A percentile compares a stretch with the other conserved stretches of the same genome.
Conservation (phyloP, 2,888 invertebrate species). For the Drosophila colorata region DNA sequence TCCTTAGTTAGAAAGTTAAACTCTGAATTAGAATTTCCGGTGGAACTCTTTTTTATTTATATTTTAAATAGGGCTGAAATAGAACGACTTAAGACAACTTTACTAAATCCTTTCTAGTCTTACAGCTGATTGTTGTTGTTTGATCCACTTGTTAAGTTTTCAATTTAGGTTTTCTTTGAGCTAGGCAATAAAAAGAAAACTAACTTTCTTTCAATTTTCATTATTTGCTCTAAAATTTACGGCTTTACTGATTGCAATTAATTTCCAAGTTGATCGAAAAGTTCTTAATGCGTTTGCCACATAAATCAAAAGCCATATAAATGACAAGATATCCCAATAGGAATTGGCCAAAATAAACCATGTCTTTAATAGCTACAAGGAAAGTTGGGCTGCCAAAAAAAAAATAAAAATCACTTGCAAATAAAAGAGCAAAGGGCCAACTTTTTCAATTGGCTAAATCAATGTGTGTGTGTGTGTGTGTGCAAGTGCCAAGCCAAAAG, state of each 20-base stretch:
- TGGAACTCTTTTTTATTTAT: too few species aligned
- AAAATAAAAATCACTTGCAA: conserved; percentile 11
- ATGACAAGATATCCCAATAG: conserved; percentile 10
- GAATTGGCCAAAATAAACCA: conserved; percentile 34
- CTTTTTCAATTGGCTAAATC: conserved; percentile 66
- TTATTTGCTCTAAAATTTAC: conserved; percentile 2
- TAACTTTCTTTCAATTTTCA: background rate
- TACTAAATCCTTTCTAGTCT: too few species aligned
- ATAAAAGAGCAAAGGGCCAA: conserved; percentile 44
- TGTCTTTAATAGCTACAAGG: conserved; percentile 50
- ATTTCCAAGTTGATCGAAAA: conserved; percentile 28
- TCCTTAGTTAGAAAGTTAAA: too few species aligned
- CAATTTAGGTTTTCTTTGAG: background rate
- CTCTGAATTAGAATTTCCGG: too few species aligned
- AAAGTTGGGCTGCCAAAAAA: conserved; percentile 38
- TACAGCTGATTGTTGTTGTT: too few species aligned
- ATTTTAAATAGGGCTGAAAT: too few species aligned
- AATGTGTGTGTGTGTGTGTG: conserved; percentile 6
- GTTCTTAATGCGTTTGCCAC: conserved; percentile 23
- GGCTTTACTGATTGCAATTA: conserved; percentile 14
- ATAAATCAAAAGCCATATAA: conserved; percentile 21
- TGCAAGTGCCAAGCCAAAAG: conserved; percentile 27
- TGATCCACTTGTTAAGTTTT: too few species aligned
- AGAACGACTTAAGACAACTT: too few species aligned
- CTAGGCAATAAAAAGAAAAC: background rate